Base-by-base conservation (phyloP, 2,888 invertebrate species). In the Pristionchus japonicus region DNA sequence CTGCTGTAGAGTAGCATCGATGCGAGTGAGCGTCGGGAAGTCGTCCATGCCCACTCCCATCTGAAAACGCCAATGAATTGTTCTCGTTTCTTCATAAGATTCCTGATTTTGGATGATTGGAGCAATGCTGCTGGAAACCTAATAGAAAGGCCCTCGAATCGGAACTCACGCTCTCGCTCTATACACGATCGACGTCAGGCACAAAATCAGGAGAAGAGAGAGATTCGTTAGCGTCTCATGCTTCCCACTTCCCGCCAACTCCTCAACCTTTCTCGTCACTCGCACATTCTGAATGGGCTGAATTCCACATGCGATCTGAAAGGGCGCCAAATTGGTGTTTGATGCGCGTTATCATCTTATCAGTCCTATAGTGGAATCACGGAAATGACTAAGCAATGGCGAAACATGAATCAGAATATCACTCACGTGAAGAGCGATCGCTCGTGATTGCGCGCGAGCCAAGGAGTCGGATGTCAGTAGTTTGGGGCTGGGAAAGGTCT, bases 111-210 rank as follows among this genome's bases (percentile, higher is more conserved):
- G n/a, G n/a, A n/a, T n/a, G n/a, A n/a, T n/a, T n/a, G n/a, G n/a
- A n/a, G n/a, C n/a, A n/a, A n/a, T n/a, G n/a, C n/a, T n/a, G n/a
- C n/a, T n/a, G 43, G 43, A 43, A 43, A 43, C 11, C 6, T 9
- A 43, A 11, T 9, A 43, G 43, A 43, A 43, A 43, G 43, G 11
- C n/a, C n/a, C n/a, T n/a, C n/a, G n/a, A 43, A 43, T 43, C 7
- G 11, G 6, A 43, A 43, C 57, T 31, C n/a, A 97, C 97, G 97
- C 96, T 95, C 97, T 96, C 49, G 98, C 98, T 95, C 98, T 98
- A 95, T 97, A 97, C 87, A 98, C 97, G 95, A 99, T 98, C 80
- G 98, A 98, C 86, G 98, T n/a, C n/a, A n/a, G n/a, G n/a, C n/a
- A n/a, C n/a, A n/a, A n/a, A n/a, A n/a, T n/a, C n/a, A n/a, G n/a